Evolutionary conservation across 2,797 vertebrate species (phyloP).

Genomic region (Poecilia picta): DNA sequence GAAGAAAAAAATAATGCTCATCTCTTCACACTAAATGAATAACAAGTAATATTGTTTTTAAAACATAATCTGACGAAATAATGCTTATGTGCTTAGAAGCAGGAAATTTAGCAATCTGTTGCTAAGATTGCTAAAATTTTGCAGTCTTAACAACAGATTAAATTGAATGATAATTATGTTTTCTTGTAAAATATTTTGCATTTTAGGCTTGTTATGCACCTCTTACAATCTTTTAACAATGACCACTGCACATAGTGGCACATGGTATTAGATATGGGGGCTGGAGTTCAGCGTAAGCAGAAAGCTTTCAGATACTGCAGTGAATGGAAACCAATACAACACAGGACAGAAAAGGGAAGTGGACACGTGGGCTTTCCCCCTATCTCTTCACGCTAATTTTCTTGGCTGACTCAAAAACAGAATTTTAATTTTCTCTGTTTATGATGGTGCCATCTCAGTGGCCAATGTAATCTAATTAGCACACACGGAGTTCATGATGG

Average conservation of each 20-base stretch:
- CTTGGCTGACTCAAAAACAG: slow-evolving; percentile 67
- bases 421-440: slow-evolving; percentile 76
- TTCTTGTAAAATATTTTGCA: neutral
- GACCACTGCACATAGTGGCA: neutral
- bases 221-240: slow-evolving; percentile 3
- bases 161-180: neutral
- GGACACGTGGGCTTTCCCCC: slow-evolving; percentile 38
- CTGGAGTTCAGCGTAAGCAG: slow-evolving; percentile 9
- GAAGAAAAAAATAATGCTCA: too few species aligned
- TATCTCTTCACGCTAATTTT: slow-evolving; percentile 66
- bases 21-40: too few species aligned
- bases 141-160: neutral
- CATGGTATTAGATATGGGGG: neutral
- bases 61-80: too few species aligned
- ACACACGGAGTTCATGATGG: slow-evolving; percentile 59
- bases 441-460: slow-evolving; percentile 67
- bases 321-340: slow-evolving; percentile 29
- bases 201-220: neutral
- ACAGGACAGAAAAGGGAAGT: slow-evolving; percentile 26
- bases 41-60: too few species aligned
- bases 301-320: slow-evolving; percentile 10
- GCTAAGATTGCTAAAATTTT: too few species aligned
- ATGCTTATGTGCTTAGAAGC: too few species aligned
- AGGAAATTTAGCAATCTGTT: too few species aligned
- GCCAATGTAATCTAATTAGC: slow-evolving; percentile 75